Conservation (phyloP, 2,888 invertebrate genomes). For the Lithophane semibrunnea region DNA sequence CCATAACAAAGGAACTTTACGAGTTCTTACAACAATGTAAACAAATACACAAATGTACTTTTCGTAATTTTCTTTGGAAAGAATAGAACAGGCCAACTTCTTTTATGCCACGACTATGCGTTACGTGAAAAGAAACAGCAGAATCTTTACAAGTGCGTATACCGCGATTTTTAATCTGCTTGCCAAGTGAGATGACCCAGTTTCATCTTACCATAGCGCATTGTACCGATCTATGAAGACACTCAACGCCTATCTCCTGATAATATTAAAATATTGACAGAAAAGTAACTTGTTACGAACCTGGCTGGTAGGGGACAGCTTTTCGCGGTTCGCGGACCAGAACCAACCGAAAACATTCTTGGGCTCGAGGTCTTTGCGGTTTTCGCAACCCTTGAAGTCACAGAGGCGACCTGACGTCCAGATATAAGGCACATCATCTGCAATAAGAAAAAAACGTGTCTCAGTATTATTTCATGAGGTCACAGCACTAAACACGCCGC, state of each 20-base stretch:
- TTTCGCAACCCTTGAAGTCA: constrained; percentile 98
- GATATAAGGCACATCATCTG: constrained; percentile 97
- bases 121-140: background rate
- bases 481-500: constrained; percentile 35
- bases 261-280: background rate
- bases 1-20: constrained; percentile 42
- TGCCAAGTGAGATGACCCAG: constrained; percentile 5
- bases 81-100: background rate
- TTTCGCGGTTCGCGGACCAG: constrained; percentile 97
- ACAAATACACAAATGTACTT: constrained; percentile 6
- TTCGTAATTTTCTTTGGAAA: constrained; percentile 21
- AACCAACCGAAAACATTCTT: constrained; percentile 97
- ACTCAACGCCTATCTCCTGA: background rate
- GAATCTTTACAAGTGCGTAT: background rate
- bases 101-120: background rate
- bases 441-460: constrained; percentile 59
- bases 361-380: constrained; percentile 95
- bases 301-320: constrained; percentile 95
- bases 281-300: constrained; percentile 68
- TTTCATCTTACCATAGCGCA: constrained; percentile 6
- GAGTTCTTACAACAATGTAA: constrained; percentile 35
- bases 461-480: constrained; percentile 40
- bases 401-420: constrained; percentile 98
- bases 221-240: background rate
- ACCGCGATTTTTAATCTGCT: background rate